Conservation (phyloP, 2,888 invertebrate species). For the Nephrotoma guestfalica region DNA sequence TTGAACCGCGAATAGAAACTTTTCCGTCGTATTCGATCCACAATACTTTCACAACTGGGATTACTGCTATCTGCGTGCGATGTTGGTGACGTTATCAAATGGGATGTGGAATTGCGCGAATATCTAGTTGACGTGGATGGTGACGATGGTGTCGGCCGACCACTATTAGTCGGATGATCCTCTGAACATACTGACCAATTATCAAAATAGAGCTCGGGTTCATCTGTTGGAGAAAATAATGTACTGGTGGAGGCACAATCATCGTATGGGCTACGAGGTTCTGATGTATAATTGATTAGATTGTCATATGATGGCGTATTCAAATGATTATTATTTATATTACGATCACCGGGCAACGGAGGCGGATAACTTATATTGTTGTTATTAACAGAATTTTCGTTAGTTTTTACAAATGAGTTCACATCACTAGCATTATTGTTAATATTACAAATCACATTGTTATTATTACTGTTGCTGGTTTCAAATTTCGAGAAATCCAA, state of each 20-base stretch:
- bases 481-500: constrained; percentile 45
- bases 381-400: not conserved
- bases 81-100: constrained; percentile 27
- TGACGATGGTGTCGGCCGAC: constrained; percentile 18
- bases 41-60: constrained; percentile 54
- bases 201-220: constrained; percentile 40
- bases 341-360: constrained; percentile 6
- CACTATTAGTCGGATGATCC: constrained; percentile 20
- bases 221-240: constrained; percentile 43
- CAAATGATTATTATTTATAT: not conserved
- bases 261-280: constrained; percentile 29
- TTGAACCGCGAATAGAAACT: constrained; percentile 84
- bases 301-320: constrained; percentile 27
- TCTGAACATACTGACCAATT: constrained; percentile 54
- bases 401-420: not conserved
- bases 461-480: constrained; percentile 14
- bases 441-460: constrained; percentile 7
- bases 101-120: constrained; percentile 28
- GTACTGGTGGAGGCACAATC: constrained; percentile 32
- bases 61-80: constrained; percentile 24
- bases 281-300: constrained; percentile 29
- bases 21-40: constrained; percentile 73
- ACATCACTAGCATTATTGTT: not conserved
- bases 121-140: constrained; percentile 27
- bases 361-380: constrained; percentile 9